These are phyloP conservation scores for Darevskia mixta DNA, from an alignment of 2,797 vertebrate species.

Conservation along the genomic window DNA sequence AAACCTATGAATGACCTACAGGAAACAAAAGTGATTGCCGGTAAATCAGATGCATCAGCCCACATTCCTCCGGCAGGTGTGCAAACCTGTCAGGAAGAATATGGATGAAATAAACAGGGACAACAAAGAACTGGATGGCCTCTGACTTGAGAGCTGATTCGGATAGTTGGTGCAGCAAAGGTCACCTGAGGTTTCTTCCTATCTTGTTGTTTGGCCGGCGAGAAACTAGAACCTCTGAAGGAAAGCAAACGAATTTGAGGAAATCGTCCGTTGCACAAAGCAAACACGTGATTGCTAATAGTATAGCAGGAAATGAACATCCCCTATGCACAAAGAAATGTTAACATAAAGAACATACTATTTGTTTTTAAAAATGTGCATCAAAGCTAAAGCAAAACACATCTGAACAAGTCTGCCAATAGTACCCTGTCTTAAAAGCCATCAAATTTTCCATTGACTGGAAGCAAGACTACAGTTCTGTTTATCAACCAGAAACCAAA, in stretches of 20 bases:
- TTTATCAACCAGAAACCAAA: neutral
- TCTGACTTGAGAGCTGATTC: neutral
- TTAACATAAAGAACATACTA: neutral
- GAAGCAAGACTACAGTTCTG: conserved; percentile 9
- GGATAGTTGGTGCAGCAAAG: neutral
- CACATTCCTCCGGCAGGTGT: conserved; percentile 8
- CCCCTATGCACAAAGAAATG: neutral
- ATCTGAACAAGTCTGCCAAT: conserved; percentile 20
- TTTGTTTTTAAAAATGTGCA: neutral
- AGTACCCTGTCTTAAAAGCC: neutral
- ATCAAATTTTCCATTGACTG: conserved; percentile 5
- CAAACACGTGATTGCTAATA: neutral
- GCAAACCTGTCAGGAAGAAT: conserved; percentile 14
- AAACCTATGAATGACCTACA: neutral
- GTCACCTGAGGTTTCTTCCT: neutral
- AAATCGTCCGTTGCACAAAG: neutral
- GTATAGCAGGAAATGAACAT: neutral
- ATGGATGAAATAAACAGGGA: neutral
- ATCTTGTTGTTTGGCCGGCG: neutral
- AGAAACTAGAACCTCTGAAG: neutral
- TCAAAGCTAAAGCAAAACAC: neutral
- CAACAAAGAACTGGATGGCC: neutral
- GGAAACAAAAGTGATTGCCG: neutral
- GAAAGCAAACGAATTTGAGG: neutral
- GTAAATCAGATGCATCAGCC: neutral